Evolutionary conservation across 2,888 invertebrate species (phyloP).

Genomic region (Tenthredo amoena): DNA sequence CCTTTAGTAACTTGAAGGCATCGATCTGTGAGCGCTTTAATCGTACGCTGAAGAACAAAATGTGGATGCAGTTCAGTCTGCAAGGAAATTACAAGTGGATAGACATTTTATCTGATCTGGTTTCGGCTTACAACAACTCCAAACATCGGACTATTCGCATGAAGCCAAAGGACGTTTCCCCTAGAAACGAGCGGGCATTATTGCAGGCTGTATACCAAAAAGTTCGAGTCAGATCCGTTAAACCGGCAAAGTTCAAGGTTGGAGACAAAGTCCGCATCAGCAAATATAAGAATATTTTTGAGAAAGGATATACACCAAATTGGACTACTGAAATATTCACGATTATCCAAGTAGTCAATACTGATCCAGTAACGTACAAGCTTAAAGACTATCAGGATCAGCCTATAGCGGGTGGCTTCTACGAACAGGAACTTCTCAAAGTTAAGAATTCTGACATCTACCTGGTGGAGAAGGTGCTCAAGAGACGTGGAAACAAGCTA

Average conservation of each 20-base stretch:
- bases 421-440: conserved; percentile 68
- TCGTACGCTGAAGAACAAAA: too few species aligned
- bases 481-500: conserved; percentile 3
- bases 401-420: conserved; percentile 69
- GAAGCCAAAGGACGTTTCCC: conserved; percentile 66
- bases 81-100: too few species aligned
- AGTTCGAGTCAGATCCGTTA: neutral
- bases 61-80: too few species aligned
- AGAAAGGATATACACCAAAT: conserved; percentile 46
- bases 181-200: conserved; percentile 62
- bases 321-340: too few species aligned
- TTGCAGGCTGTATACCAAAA: neutral
- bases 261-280: neutral
- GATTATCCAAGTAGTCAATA: too few species aligned
- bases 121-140: conserved; percentile 64
- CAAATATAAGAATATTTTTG: too few species aligned
- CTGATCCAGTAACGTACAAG: conserved; percentile 63
- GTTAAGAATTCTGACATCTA: conserved; percentile 65
- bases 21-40: too few species aligned
- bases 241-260: neutral
- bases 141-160: conserved; percentile 68
- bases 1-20: too few species aligned
- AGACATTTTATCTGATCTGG: neutral
- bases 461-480: conserved; percentile 31
- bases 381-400: conserved; percentile 64